Conservation (phyloP, 2,797 vertebrate genomes). For the Natrix natrix region DNA sequence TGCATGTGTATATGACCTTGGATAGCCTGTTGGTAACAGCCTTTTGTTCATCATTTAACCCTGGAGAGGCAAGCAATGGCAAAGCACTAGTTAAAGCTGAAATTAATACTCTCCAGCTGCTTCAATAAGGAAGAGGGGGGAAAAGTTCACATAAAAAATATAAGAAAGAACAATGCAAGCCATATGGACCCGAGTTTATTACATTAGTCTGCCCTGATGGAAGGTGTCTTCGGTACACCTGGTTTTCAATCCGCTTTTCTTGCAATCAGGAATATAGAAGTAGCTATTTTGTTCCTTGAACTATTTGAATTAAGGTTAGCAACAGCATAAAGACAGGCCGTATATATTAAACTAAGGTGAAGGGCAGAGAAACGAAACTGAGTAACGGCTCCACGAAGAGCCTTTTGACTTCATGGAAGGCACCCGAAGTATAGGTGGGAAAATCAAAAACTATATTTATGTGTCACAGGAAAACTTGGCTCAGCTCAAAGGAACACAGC, state of each 20-base stretch:
- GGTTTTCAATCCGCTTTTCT: constrained; percentile 42
- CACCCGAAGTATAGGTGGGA: constrained; percentile 36
- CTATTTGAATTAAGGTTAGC: constrained; percentile 36
- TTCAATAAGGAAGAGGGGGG: constrained; percentile 67
- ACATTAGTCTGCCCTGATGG: constrained; percentile 47
- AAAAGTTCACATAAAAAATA: constrained; percentile 71
- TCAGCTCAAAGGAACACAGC: background rate
- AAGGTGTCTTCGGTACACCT: constrained; percentile 26
- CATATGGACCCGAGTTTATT: constrained; percentile 70
- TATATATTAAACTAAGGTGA: constrained; percentile 8
- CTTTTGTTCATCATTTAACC: constrained; percentile 47
- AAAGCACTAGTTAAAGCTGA: constrained; percentile 66
- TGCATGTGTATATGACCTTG: constrained; percentile 51
- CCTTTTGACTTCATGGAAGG: constrained; percentile 24
- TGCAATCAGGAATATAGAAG: background rate
- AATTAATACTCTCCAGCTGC: constrained; percentile 78
- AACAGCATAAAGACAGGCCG: constrained; percentile 45
- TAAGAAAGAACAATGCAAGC: constrained; percentile 70
- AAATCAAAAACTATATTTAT: constrained; percentile 40
- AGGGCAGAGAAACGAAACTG: constrained; percentile 36
- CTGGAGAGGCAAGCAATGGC: constrained; percentile 55
- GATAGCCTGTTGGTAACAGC: constrained; percentile 33
- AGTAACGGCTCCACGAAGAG: constrained; percentile 54
- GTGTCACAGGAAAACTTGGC: background rate
- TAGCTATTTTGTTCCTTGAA: constrained; percentile 11